Percentiles rank a stretch among this genome's conserved stretches.
Conservation (phyloP, 2,797 vertebrate species). For the Pempheris klunzingeri region DNA sequence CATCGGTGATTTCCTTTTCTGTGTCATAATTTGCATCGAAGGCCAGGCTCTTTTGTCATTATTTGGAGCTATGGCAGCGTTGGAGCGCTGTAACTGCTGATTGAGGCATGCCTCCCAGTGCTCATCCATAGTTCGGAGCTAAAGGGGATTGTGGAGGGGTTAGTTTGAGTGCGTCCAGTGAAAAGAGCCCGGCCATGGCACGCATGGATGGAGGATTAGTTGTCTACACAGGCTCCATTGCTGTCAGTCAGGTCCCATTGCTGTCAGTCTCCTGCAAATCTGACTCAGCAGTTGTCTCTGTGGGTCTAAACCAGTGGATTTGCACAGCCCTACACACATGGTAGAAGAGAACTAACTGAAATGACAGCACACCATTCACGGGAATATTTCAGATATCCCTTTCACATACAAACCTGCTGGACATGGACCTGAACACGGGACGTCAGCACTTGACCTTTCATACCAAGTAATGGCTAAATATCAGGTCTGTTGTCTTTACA, state of each 20-base stretch:
- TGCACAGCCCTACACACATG: slow-evolving; percentile 43
- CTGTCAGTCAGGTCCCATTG: slow-evolving; percentile 60
- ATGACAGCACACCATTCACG: slow-evolving; percentile 27
- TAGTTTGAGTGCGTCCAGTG: slow-evolving; percentile 58
- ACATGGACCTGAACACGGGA: not conserved
- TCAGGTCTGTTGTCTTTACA: slow-evolving; percentile 13
- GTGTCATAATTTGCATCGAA: slow-evolving; percentile 6
- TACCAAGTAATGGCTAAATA: slow-evolving; percentile 14
- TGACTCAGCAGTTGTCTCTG: slow-evolving; percentile 77
- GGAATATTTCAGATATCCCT: slow-evolving; percentile 9
- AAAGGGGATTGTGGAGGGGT: slow-evolving; percentile 66
- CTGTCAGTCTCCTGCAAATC: slow-evolving; percentile 61
- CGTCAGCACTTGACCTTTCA: not conserved
- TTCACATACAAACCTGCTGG: slow-evolving; percentile 4
- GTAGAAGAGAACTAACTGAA: slow-evolving; percentile 28
- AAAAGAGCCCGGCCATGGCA: slow-evolving; percentile 57
- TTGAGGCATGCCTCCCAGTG: slow-evolving; percentile 38
- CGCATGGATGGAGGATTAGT: slow-evolving; percentile 75
- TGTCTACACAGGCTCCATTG: slow-evolving; percentile 69
- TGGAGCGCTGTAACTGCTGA: slow-evolving; percentile 38
- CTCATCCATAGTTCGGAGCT: slow-evolving; percentile 43
- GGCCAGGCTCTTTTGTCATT: not conserved
- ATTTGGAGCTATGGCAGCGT: slow-evolving; percentile 12
- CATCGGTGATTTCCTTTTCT: slow-evolving; percentile 26
- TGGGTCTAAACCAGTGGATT: slow-evolving; percentile 51